Conservation (phyloP, 2,113 vertebrate genomes). For the Amblyopsis rosae region DNA sequence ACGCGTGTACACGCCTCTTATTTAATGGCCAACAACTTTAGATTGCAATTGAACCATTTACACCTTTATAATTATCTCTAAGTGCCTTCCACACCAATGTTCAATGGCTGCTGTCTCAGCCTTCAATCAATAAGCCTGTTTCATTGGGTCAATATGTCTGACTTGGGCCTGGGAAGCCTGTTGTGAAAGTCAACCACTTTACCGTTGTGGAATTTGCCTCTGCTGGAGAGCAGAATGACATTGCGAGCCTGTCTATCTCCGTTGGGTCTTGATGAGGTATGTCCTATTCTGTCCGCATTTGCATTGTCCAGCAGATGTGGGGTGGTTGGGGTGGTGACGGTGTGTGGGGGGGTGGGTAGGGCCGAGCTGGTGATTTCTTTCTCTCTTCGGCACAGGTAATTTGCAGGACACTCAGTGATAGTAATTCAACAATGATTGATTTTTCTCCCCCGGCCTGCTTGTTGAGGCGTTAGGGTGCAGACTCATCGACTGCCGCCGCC, state of each 20-base stretch:
- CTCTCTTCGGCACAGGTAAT: slow-evolving; percentile 55
- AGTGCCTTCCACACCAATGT: slow-evolving; percentile 19
- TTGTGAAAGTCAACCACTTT: slow-evolving; percentile 22
- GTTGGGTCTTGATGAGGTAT: too few species aligned
- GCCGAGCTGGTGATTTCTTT: slow-evolving; percentile 54
- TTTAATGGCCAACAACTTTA: slow-evolving; percentile 6
- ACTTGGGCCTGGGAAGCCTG: slow-evolving; percentile 8
- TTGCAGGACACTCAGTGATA: slow-evolving; percentile 67
- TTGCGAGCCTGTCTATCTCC: too few species aligned
- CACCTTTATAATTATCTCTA: slow-evolving; percentile 27
- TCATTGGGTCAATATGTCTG: neutral
- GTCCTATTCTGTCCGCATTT: neutral
- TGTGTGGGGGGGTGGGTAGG: slow-evolving; percentile 17
- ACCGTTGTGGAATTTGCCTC: neutral
- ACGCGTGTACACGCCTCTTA: neutral
- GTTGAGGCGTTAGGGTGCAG: slow-evolving; percentile 58
- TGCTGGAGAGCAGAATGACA: too few species aligned
- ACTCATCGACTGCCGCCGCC: slow-evolving; percentile 63
- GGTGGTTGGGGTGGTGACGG: neutral
- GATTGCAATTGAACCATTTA: slow-evolving; percentile 11
- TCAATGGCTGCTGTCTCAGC: slow-evolving; percentile 18
- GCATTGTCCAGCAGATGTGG: too few species aligned
- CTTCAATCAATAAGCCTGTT: slow-evolving; percentile 10
- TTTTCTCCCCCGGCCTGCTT: slow-evolving; percentile 42
- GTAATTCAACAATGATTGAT: slow-evolving; percentile 74